Percentiles rank a stretch among this genome's conserved stretches.
Conservation (phyloP, 2,888 invertebrate genomes). For the Drosophila cognata region DNA sequence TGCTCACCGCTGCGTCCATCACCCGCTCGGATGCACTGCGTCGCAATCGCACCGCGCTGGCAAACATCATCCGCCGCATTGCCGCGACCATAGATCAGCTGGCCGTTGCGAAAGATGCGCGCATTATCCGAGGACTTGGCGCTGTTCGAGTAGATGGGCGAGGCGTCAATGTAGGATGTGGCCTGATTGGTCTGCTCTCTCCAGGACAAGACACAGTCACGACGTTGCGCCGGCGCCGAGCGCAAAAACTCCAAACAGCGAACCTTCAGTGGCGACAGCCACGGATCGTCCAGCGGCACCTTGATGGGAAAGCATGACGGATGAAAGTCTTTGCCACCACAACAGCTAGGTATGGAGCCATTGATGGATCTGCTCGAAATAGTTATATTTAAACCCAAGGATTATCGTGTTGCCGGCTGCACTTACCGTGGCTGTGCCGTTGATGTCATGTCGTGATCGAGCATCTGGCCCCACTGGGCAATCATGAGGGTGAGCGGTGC, state of each 20-base stretch:
- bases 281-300: slow-evolving; percentile 90
- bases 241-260: slow-evolving; percentile 93
- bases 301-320: slow-evolving; percentile 94
- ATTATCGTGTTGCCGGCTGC: neutral
- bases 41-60: slow-evolving; percentile 89
- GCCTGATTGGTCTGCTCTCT: slow-evolving; percentile 94
- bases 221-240: slow-evolving; percentile 92
- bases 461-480: slow-evolving; percentile 96
- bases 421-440: slow-evolving; percentile 89
- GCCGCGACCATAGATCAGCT: slow-evolving; percentile 88
- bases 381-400: neutral
- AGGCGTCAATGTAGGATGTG: slow-evolving; percentile 93
- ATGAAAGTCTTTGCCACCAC: slow-evolving; percentile 88
- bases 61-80: slow-evolving; percentile 90
- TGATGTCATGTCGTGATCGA: slow-evolving; percentile 95
- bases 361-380: slow-evolving; percentile 87
- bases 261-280: slow-evolving; percentile 89
- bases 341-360: slow-evolving; percentile 92
- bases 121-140: slow-evolving; percentile 90
- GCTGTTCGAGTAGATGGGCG: slow-evolving; percentile 92
- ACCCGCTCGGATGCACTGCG: slow-evolving; percentile 91
- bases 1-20: slow-evolving; percentile 93
- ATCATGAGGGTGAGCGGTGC: slow-evolving; percentile 91
- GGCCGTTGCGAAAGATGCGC: slow-evolving; percentile 90
- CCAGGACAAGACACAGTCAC: slow-evolving; percentile 92